Evolutionary conservation across 1,140 invertebrate genomes (phyloP).

Genomic region (Metaphire vulgaris): DNA sequence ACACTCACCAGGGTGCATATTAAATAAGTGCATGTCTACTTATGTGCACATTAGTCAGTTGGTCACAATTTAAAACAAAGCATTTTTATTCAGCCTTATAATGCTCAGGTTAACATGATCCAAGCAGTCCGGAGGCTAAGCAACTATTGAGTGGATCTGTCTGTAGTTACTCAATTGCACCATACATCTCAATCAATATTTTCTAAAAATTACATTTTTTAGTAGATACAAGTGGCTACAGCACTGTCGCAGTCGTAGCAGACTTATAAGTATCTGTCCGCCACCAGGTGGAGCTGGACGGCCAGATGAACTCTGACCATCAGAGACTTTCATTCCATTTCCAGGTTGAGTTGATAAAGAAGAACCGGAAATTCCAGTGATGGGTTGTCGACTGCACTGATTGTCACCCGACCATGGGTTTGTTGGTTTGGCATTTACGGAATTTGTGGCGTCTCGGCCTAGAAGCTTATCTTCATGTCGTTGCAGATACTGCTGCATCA

Average conservation of each 20-base stretch:
- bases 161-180: too few species aligned
- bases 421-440: neutral
- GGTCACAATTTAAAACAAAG: too few species aligned
- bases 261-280: neutral
- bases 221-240: constrained; percentile 82
- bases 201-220: constrained; percentile 53
- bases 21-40: too few species aligned
- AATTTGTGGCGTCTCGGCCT: neutral
- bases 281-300: neutral
- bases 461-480: neutral
- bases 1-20: too few species aligned
- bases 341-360: too few species aligned
- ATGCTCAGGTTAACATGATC: too few species aligned
- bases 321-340: neutral
- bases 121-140: too few species aligned
- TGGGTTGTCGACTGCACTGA: neutral
- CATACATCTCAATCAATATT: too few species aligned
- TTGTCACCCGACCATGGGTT: neutral
- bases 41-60: too few species aligned
- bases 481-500: constrained; percentile 57
- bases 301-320: neutral
- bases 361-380: neutral
- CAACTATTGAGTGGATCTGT: too few species aligned
- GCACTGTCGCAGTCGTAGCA: constrained; percentile 76
- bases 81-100: too few species aligned